phyloP scores from a whole-genome alignment of 2,113 vertebrate species.

The Pampusana beccarii region DNA sequence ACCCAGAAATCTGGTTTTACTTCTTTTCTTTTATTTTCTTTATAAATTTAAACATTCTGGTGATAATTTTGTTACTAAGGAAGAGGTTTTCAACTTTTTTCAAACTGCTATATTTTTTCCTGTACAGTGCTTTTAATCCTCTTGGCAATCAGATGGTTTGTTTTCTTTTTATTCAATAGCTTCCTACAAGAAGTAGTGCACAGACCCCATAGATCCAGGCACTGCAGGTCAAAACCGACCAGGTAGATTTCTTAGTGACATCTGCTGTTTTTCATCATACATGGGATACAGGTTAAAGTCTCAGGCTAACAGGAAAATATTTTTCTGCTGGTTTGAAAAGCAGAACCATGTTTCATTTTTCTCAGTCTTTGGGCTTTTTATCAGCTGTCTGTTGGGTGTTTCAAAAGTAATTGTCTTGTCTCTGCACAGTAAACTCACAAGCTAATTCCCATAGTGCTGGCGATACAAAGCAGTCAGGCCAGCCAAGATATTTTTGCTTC shows the following conservation, averaged over 20 bases:
- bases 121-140: neutral
- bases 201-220: neutral
- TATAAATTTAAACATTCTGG: neutral
- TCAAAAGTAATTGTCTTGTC: constrained; percentile 34
- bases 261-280: neutral
- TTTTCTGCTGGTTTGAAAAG: neutral
- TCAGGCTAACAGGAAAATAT: neutral
- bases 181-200: neutral
- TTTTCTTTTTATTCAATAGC: neutral
- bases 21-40: neutral
- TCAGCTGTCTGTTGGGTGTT: neutral
- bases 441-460: neutral
- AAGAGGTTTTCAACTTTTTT: neutral
- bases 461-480: neutral
- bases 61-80: neutral
- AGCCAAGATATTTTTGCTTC: constrained; percentile 47
- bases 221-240: neutral
- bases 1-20: neutral
- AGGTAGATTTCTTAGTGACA: neutral
- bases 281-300: neutral
- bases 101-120: neutral
- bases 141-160: neutral
- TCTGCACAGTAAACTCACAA: constrained; percentile 16
- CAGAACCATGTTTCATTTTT: neutral
- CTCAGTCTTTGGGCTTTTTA: neutral